Conservation (phyloP, 2,797 vertebrate species). For the Pangasius krempfi region DNA sequence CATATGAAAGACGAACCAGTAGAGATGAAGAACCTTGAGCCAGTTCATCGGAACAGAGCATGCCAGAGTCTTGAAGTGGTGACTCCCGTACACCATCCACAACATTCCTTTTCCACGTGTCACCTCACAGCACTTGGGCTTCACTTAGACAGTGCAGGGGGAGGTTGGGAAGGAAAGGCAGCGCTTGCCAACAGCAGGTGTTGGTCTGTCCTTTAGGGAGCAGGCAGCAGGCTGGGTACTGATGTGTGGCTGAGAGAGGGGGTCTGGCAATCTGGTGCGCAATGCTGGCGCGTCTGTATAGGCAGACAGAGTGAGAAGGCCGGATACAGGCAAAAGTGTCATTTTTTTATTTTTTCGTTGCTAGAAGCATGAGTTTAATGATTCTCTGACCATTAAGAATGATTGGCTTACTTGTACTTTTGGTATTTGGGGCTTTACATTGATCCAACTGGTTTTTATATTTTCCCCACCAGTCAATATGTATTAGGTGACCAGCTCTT, state of each 20-base stretch:
- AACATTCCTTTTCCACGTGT: constrained; percentile 68
- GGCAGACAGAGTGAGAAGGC: constrained; percentile 55
- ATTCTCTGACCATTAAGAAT: constrained; percentile 14
- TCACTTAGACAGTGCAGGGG: constrained; percentile 64
- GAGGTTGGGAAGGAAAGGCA: constrained; percentile 55
- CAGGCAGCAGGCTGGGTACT: constrained; percentile 84
- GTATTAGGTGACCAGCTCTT: constrained; percentile 4
- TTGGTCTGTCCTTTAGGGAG: constrained; percentile 84
- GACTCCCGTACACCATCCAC: constrained; percentile 70
- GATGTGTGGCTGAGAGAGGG: constrained; percentile 86
- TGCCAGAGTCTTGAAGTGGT: constrained; percentile 36
- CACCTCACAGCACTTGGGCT: constrained; percentile 71
- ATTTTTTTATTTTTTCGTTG: neutral
- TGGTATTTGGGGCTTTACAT: constrained; percentile 27
- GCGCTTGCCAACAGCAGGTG: constrained; percentile 88
- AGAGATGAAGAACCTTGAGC: constrained; percentile 76
- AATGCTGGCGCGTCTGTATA: constrained; percentile 80
- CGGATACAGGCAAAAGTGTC: constrained; percentile 33
- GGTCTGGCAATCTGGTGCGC: constrained; percentile 81
- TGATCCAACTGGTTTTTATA: constrained; percentile 14
- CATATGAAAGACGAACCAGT: constrained; percentile 77
- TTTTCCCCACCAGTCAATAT: neutral
- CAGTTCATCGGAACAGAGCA: constrained; percentile 76
- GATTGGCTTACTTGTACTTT: constrained; percentile 1
- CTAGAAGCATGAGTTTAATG: constrained; percentile 32